Conservation (phyloP, 2,797 vertebrate species). For the Chloroceryle inda region DNA sequence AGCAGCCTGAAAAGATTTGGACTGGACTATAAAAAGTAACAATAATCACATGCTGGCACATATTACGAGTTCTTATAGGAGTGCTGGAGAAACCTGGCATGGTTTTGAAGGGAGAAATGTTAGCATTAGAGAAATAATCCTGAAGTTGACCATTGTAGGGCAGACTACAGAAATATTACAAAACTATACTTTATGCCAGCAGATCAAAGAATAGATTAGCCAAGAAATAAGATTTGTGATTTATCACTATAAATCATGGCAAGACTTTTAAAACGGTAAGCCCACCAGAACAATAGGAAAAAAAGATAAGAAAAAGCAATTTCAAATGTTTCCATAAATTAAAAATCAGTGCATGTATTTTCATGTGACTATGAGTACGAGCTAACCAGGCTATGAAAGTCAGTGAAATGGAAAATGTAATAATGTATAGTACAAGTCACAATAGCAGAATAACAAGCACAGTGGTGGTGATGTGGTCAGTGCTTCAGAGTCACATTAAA, state of each 20-base stretch:
- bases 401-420: neutral
- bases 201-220: neutral
- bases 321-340: neutral
- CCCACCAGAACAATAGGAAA: neutral
- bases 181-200: neutral
- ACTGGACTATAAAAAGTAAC: neutral
- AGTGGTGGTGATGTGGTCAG: neutral
- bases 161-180: neutral
- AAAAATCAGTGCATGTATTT: neutral
- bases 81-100: neutral
- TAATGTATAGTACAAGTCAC: neutral
- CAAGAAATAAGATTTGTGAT: neutral
- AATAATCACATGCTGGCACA: neutral
- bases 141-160: neutral
- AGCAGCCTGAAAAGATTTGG: neutral
- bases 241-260: neutral
- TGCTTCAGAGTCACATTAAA: neutral
- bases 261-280: neutral
- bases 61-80: neutral
- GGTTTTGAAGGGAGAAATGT: neutral
- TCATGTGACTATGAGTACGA: neutral
- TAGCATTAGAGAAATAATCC: neutral
- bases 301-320: neutral
- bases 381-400: neutral
- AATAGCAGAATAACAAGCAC: neutral